Base-by-base conservation (phyloP, 2,797 vertebrate genomes). In the Sandelia bainsii region DNA sequence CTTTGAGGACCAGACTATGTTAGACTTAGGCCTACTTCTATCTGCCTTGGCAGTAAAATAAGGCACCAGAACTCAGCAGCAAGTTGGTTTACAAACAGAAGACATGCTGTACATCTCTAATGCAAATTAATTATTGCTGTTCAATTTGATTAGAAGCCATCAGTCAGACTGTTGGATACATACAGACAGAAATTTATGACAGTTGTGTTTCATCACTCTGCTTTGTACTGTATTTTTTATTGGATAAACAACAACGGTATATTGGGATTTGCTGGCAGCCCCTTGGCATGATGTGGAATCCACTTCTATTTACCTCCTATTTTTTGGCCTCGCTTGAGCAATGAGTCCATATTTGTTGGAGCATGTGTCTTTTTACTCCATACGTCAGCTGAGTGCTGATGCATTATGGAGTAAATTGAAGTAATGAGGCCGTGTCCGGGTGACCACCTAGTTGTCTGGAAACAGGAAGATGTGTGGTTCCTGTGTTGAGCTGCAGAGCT, bases 311-410 rank as follows among this genome's bases (percentile, higher is more conserved):
- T 50, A 25, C 48, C 20, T 29, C 46, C 59, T 89, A 88, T 85
- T 87, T 90, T 85, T 87, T 82, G 72, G 32, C 27, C 17, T 57
- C 53, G 62, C 75, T 84, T 61, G 20, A 77, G 39, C 62, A 72
- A 75, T 53, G 60, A 83, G 75, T 48, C 60, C 71, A 67, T 82
- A 60, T 67, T 52, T 68, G 57, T 81, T 32, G 10, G 51, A 53
- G 61, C 17, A 59, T 61, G 19, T 61, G 58, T 50, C 56, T 77
- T 83, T 62, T 58, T 29, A 56, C n/a, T 50, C n/a, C 62, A 74
- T 45, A 63, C 59, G 27, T 64, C 22, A 25, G 53, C 70, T 75
- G 65, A 32, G 29, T 32, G 29, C 8, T 32, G 29, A 32, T 32
- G 29, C 8, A 32, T 32, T 32, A 84, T 78, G 37, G 50, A 62